Percentiles rank a stretch among this genome's conserved stretches.
These are phyloP conservation scores for Trachops cirrhosus DNA, from an alignment of 2,797 vertebrate genomes.

Conservation along the genomic window DNA sequence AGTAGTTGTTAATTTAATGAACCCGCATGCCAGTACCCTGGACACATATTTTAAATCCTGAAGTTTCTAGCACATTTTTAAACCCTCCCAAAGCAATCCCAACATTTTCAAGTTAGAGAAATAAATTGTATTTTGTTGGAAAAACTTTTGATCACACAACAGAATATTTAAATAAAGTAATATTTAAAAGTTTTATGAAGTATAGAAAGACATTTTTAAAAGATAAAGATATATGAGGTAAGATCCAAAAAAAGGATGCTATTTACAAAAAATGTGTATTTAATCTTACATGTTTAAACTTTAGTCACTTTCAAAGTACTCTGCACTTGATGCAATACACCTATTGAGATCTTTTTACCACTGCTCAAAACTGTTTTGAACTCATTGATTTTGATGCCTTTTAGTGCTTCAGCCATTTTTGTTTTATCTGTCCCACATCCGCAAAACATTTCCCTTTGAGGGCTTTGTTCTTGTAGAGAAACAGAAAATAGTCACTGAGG, in stretches of 20 bases:
- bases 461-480: not conserved
- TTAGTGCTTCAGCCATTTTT: not conserved
- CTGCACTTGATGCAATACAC: not conserved
- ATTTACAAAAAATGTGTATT: not conserved
- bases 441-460: not conserved
- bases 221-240: not conserved
- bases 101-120: conserved; percentile 62
- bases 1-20: conserved; percentile 2
- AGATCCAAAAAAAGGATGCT: not conserved
- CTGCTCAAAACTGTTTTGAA: not conserved
- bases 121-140: conserved; percentile 65
- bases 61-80: not conserved
- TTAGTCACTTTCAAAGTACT: not conserved
- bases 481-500: not conserved
- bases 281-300: not conserved
- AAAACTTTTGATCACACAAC: conserved; percentile 39
- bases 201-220: not conserved
- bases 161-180: conserved; percentile 73
- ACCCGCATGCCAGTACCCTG: not conserved
- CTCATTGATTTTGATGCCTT: not conserved
- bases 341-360: not conserved
- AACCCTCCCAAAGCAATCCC: not conserved
- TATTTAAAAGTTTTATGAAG: conserved; percentile 59
- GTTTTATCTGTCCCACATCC: not conserved
- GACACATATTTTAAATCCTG: not conserved